Percentiles rank a stretch among this genome's conserved stretches.
These are phyloP conservation scores for Stichopus chloronotus DNA, from an alignment of 35 echinoderm and acorn worm genomes.

Conservation along the genomic window DNA sequence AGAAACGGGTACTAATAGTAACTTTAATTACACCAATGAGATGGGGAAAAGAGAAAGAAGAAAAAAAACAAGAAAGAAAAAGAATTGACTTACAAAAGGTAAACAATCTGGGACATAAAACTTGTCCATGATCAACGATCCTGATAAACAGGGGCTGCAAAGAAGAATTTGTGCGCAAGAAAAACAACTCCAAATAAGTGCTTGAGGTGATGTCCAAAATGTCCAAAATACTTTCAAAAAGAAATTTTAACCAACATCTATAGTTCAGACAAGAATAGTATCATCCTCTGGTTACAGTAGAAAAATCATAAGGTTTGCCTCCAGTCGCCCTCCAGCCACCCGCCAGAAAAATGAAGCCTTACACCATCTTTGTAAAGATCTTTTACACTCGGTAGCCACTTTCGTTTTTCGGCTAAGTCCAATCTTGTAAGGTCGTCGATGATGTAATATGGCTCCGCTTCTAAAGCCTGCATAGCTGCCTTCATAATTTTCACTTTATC, in stretches of 20 bases:
- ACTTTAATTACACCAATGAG: neutral
- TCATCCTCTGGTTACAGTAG: neutral
- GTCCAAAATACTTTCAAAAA: neutral
- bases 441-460: neutral
- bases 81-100: neutral
- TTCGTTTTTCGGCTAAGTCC: neutral
- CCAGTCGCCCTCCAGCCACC: neutral
- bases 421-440: neutral
- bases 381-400: neutral
- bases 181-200: neutral
- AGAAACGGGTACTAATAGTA: neutral
- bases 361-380: neutral
- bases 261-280: neutral
- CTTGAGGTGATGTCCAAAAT: too few species aligned
- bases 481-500: neutral
- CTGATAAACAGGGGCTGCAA: neutral
- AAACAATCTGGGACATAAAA: constrained; percentile 1
- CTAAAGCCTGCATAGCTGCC: neutral
- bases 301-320: constrained; percentile 4
- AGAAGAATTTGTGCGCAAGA: neutral
- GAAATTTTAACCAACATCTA: neutral
- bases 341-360: neutral
- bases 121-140: neutral
- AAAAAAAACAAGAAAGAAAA: too few species aligned
- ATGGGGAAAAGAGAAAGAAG: neutral